A percentile compares a stretch with the other conserved stretches of the same genome.
phyloP scores from a whole-genome alignment of 1,140 invertebrate genomes.

The Grapholita molesta region DNA sequence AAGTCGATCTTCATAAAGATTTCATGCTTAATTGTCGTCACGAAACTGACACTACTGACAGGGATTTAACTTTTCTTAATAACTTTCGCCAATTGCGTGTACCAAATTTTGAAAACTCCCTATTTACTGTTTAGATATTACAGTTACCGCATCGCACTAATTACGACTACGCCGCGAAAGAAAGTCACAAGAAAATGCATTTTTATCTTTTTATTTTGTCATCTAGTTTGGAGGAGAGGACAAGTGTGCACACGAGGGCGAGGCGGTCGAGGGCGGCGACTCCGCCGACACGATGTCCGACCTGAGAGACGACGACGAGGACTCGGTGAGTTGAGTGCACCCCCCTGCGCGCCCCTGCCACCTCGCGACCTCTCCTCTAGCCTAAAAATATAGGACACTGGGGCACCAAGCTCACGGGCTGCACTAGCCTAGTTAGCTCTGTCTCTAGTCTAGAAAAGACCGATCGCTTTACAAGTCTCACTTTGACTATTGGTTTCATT shows the following conservation, averaged over 20 bases:
- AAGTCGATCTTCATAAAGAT: too few relatives aligned
- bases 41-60: too few relatives aligned
- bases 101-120: too few relatives aligned
- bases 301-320: slow-evolving; percentile 70
- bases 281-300: slow-evolving; percentile 61
- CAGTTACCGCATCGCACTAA: background rate
- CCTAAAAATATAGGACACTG: slow-evolving; percentile 63
- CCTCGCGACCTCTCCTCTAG: slow-evolving; percentile 31
- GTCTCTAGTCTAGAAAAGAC: slow-evolving; percentile 47
- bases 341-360: slow-evolving; percentile 31
- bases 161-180: background rate
- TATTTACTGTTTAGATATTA: too few relatives aligned
- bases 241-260: slow-evolving; percentile 48
- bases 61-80: too few relatives aligned
- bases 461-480: slow-evolving; percentile 25
- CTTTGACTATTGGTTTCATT: slow-evolving; percentile 26
- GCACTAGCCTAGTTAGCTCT: slow-evolving; percentile 39
- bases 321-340: slow-evolving; percentile 74
- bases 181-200: background rate
- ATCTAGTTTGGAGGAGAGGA: slow-evolving; percentile 61
- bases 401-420: slow-evolving; percentile 48
- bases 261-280: slow-evolving; percentile 50
- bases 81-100: too few relatives aligned
- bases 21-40: too few relatives aligned
- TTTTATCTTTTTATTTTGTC: slow-evolving; percentile 8